Conservation (phyloP, 2,888 invertebrate genomes). For the Myopa tessellatipennis region DNA sequence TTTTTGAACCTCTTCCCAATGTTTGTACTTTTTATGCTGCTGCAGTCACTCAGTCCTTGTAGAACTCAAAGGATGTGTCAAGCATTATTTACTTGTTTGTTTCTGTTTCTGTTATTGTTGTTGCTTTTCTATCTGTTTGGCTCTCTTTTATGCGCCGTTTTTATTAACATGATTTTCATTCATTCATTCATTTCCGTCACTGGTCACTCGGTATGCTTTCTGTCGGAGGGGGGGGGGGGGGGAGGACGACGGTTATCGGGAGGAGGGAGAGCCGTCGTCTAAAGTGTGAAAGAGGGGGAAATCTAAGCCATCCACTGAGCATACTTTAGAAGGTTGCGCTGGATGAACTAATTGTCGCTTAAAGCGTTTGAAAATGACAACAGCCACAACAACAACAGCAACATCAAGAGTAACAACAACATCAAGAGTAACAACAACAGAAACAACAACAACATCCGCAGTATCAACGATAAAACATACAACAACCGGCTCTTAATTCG, state of each 20-base stretch:
- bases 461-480: no score
- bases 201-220: neutral
- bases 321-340: neutral
- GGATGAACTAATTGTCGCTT: constrained; percentile 31
- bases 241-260: neutral
- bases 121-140: neutral
- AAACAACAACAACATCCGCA: neutral
- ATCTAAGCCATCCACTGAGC: no score
- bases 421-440: neutral
- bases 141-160: neutral
- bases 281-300: neutral
- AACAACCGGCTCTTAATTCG: neutral
- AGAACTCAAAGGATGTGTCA: constrained; percentile 1
- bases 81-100: constrained; percentile 5
- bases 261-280: neutral
- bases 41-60: no score
- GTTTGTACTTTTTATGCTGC: no score
- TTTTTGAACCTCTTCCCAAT: neutral
- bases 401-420: neutral
- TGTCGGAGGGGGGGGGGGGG: no score
- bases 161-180: constrained; percentile 8
- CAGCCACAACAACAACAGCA: constrained; percentile 12
- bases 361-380: constrained; percentile 13
- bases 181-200: neutral
- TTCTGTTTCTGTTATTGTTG: constrained; percentile 5